Evolutionary conservation across 1,140 invertebrate species (phyloP).

Genomic region (Frieseomelitta varia): DNA sequence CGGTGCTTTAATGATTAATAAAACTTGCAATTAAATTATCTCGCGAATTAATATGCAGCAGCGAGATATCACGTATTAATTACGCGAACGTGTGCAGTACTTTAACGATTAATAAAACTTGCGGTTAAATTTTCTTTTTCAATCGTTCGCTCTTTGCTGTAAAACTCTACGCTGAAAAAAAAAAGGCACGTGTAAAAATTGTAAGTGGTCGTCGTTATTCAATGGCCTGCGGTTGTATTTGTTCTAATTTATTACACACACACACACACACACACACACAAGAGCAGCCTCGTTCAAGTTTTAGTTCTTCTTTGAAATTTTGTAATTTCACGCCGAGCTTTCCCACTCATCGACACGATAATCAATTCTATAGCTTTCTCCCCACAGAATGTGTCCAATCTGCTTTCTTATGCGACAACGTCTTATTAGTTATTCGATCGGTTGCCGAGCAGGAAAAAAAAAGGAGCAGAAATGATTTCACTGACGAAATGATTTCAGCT

Average conservation of each 20-base stretch:
- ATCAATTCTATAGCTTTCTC: background rate
- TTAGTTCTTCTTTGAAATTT: background rate
- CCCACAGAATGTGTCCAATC: constrained; percentile 14
- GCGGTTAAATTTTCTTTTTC: too few species aligned
- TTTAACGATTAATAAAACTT: too few species aligned
- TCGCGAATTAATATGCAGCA: too few species aligned
- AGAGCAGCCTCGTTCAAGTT: background rate
- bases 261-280: too few species aligned
- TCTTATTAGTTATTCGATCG: constrained; percentile 65
- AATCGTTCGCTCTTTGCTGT: too few species aligned
- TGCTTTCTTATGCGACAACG: constrained; percentile 24
- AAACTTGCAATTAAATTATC: too few species aligned
- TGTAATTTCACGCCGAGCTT: background rate
- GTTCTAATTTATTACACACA: background rate
- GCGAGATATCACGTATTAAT: too few species aligned
- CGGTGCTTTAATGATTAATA: too few species aligned
- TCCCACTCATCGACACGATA: background rate
- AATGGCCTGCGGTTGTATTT: too few species aligned
- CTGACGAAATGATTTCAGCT: constrained; percentile 47
- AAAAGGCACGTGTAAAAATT: background rate
- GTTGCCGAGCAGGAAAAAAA: constrained; percentile 52
- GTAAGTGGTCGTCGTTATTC: too few species aligned
- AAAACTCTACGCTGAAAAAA: background rate
- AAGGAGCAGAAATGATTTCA: constrained; percentile 60
- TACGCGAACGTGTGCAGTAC: too few species aligned